Base-by-base conservation (phyloP, 2,113 vertebrate genomes). In the Bos indicus region DNA sequence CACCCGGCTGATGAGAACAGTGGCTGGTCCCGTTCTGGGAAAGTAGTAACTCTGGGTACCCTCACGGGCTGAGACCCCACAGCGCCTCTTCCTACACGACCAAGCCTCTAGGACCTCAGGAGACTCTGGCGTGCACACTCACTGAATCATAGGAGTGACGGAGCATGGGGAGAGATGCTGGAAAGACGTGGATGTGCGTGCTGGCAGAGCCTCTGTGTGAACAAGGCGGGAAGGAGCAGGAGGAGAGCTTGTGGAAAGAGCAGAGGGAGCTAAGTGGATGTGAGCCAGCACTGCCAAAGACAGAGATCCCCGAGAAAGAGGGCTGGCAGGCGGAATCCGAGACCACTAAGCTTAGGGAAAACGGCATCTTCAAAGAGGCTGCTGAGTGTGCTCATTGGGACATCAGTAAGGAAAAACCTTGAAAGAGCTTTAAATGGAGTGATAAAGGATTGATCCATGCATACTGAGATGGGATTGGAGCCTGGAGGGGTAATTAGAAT, bases 331-430 rank as follows among this genome's bases (percentile, higher is more conserved):
- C 2, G 15, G 13, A 2, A 21, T 19, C 26, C 40, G 12, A 2
- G 2, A 1, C 67, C 6, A 0, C n/a, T 10, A 4, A 8, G 6
- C 19, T 21, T 13, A 7, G 21, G 21, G 51, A 43, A 21, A 46
- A 5, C 0, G 33, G 3, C 1, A 0, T 51, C 28, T 25, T 87
- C 67, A 4, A 9, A 26, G 54, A 51, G 36, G 17, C 26, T 13
- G 15, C 43, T 40, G 30, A 23, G n/a, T 30, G 21, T 67, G 54
- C 36, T 28, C 36, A 0, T 21, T 33, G 9, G 60, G 74, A 59
- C n/a, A 30, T 15, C 25, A 51, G 19, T 67, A 40, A 59, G 25
- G 48, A 21, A 33, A 33, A 86, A 25, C 8, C 26, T 57, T 1
- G 14, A 46, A 91, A 86, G 81, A 46, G 36, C 40, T 57, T 78